Conservation (phyloP, 1,140 invertebrate genomes). For the Camponotus pennsylvanicus region DNA sequence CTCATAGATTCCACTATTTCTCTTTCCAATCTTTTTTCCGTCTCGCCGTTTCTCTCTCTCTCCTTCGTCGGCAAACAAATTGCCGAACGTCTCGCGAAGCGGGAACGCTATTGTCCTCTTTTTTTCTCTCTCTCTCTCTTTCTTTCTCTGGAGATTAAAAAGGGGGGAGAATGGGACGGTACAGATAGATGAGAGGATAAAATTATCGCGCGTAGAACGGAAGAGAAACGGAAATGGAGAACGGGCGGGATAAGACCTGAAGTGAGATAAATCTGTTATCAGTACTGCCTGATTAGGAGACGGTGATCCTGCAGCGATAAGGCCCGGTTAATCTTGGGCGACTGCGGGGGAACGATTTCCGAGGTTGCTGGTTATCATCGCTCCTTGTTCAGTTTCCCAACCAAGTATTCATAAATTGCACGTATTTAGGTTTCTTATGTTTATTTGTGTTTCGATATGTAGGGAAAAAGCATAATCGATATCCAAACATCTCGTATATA, state of each 20-base stretch:
- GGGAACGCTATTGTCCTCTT: constrained; percentile 72
- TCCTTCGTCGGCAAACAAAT: constrained; percentile 74
- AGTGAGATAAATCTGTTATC: constrained; percentile 50
- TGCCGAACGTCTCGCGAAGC: constrained; percentile 76
- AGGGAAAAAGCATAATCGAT: neutral
- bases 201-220: constrained; percentile 67
- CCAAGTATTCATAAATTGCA: neutral
- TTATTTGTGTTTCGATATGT: neutral
- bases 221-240: constrained; percentile 66
- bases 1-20: constrained; percentile 33
- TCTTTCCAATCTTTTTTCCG: constrained; percentile 44
- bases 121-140: constrained; percentile 1
- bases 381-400: neutral
- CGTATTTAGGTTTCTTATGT: neutral
- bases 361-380: constrained; percentile 1
- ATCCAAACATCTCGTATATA: neutral
- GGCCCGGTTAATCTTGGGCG: constrained; percentile 26
- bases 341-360: constrained; percentile 34
- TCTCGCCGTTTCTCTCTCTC: constrained; percentile 36
- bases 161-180: too few relatives aligned
- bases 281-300: constrained; percentile 49
- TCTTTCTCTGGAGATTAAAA: neutral
- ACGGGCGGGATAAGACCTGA: constrained; percentile 21
- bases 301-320: constrained; percentile 28
- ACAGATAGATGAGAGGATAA: constrained; percentile 66